phyloP scores from a whole-genome alignment of 2,888 invertebrate species.

The Zygothrica quintamaculata region DNA sequence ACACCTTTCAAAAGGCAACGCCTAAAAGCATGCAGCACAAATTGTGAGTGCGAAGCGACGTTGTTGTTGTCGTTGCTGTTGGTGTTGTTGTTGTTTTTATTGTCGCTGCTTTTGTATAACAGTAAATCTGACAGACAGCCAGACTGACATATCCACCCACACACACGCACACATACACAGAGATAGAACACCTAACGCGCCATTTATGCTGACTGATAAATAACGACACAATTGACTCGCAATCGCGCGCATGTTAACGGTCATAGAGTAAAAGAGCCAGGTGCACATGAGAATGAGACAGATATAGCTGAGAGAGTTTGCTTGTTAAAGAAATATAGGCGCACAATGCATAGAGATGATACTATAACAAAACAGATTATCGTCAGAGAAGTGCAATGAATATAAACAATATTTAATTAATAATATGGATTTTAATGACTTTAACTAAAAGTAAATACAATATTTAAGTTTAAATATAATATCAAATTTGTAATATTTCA shows the following conservation, averaged over 20 bases:
- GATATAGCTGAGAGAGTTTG: constrained; percentile 5
- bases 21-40: constrained; percentile 55
- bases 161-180: constrained; percentile 8
- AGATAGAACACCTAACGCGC: constrained; percentile 7
- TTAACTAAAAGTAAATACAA: no score
- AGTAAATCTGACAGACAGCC: constrained; percentile 10
- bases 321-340: not conserved
- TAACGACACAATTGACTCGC: constrained; percentile 76
- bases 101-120: constrained; percentile 26
- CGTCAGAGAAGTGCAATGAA: not conserved
- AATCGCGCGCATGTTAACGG: constrained; percentile 65
- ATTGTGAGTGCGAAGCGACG: constrained; percentile 22
- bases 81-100: constrained; percentile 27
- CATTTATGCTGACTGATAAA: constrained; percentile 75
- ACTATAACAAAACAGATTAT: not conserved
- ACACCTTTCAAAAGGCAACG: constrained; percentile 53
- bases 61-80: constrained; percentile 26
- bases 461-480: no score
- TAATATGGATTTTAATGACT: no score
- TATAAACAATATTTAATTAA: no score
- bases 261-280: constrained; percentile 10
- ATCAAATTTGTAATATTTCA: no score
- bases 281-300: constrained; percentile 19
- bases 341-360: constrained; percentile 16
- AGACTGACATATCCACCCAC: not conserved